Evolutionary conservation across 2,113 vertebrate species (phyloP), one percentile per base, ranked within the genome.

Genomic region (Poicephalus meyeri): DNA sequence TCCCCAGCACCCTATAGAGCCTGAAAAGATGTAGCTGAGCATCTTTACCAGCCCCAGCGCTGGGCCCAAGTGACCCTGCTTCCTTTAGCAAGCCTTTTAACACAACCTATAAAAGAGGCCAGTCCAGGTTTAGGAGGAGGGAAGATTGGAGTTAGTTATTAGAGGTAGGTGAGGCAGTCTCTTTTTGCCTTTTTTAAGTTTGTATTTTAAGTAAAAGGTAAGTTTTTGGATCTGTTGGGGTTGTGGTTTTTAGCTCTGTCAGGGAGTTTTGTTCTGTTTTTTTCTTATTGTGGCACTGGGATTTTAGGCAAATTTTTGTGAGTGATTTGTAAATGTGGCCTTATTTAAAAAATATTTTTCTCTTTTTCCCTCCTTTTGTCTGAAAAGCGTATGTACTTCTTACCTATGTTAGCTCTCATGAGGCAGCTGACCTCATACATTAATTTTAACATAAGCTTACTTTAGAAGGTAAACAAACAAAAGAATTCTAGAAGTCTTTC

Each of bases 71-170:
- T 88, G 80, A 88, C 41, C 71, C 55, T 42, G 41, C 46, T 91
- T 73, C 81, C 87, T 47, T 19, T 55, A 80, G 86, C 8, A 11
- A 91, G 74, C 46, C 71, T 86, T 85, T 72, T 33, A 84, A 80
- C 53, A 20, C 7, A 8, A 69, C 2, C 70, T 56, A 7, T 39
- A 66, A 70, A 76, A 88, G 58, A n/a, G 42, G 44, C 19, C 37
- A 58, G 16, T 56, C n/a, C 12, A 55, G 60, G 4, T 1, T 1
- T 1, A 2, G 25, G 17, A 39, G 26, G 25, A 25, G 17, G 33
- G 11, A 44, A 39, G 53, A 3, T 2, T 1, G 9, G 6, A 16
- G 9, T 37, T 2, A 1, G 18, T 9, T 31, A 6, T 15, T 25
- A 3, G 6, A 4, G 33, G 42, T 66, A 3, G 25, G 13, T 64